Evolutionary conservation across 1,140 invertebrate species (phyloP), one percentile per base, ranked within the genome.

Genomic region (Drosophila orosa): DNA sequence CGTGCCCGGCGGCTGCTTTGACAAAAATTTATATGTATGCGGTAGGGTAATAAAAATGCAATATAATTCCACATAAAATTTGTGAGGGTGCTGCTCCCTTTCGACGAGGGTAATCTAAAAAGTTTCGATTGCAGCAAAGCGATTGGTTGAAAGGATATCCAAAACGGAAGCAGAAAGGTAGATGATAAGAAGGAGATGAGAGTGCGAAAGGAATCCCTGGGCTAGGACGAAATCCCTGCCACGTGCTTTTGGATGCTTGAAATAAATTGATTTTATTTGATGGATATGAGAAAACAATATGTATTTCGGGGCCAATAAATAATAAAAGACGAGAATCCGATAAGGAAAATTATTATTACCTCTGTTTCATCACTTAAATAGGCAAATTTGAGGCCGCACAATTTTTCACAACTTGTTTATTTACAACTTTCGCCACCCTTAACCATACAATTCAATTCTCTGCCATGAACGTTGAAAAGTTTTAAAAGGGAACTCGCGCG

Each of bases 11-110:
- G 68, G 83, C 66, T 42, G 69, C 58, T 84, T 59, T 83, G 69
- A 84, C 69, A 84, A 67, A 74, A 63, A 44, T 37, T 44, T 47
- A 47, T 47, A 31, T 78, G 52, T 72, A 54, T 74, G 78, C 59
- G 61, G 58, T 62, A 71, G 79, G 83, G 82, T 83, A 87, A 86
- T 86, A 86, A 86, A 86, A 86, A 87, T 87, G 82, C 83, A 86
- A 86, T 86, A 87, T 87, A 86, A 87, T 87, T 79, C 75, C 74
- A 78, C 71, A 87, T 42, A 82, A 78, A 78, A 59, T 68, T 76
- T 52, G 35, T 59, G 12, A 58, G 40, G 52, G 37, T 54, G 60
- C 60, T 54, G 60, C 60, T 82, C 24, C 29, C 10, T 25, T n/a
- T 24, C 40, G 45, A 31, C 40, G 45, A 31, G 56, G 65, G 61